Evolutionary conservation across 2,797 vertebrate genomes (phyloP).

Genomic region (Oceanodroma leucorhoa): DNA sequence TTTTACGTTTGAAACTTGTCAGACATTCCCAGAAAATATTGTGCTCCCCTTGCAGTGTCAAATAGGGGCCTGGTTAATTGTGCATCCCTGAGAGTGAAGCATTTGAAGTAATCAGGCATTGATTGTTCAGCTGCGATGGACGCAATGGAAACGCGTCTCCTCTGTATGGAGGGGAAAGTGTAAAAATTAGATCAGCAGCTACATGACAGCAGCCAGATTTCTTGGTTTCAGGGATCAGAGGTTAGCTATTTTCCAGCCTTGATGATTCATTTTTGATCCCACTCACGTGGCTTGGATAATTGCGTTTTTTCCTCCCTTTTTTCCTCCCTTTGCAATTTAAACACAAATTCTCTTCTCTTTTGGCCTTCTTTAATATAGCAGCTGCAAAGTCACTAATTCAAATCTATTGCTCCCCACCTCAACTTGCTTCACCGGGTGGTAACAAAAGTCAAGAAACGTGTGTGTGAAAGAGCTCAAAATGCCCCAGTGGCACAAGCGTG

Average conservation of each 20-base stretch:
- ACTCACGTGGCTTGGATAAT: neutral
- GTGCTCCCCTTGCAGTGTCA: neutral
- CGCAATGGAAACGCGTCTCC: neutral
- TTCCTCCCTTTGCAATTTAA: neutral
- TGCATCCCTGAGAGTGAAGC: slow-evolving; percentile 15
- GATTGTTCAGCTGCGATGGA: slow-evolving; percentile 16
- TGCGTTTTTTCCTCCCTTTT: neutral
- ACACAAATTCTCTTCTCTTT: neutral
- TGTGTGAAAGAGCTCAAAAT: neutral
- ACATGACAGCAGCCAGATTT: neutral
- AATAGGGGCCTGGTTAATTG: slow-evolving; percentile 2
- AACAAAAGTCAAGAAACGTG: neutral
- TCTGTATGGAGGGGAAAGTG: neutral
- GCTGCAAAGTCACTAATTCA: neutral
- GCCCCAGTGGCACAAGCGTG: neutral
- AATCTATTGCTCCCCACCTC: neutral
- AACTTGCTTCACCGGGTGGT: neutral
- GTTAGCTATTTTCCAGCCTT: slow-evolving; percentile 34
- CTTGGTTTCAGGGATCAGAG: slow-evolving; percentile 24
- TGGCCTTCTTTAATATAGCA: neutral
- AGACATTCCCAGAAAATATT: slow-evolving; percentile 23
- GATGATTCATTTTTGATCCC: slow-evolving; percentile 36
- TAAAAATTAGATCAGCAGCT: slow-evolving; percentile 45
- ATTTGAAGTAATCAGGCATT: slow-evolving; percentile 26
- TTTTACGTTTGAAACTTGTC: slow-evolving; percentile 28